phyloP scores from a whole-genome alignment of 2,113 vertebrate genomes.

The Campylorhamphus procurvoides region DNA sequence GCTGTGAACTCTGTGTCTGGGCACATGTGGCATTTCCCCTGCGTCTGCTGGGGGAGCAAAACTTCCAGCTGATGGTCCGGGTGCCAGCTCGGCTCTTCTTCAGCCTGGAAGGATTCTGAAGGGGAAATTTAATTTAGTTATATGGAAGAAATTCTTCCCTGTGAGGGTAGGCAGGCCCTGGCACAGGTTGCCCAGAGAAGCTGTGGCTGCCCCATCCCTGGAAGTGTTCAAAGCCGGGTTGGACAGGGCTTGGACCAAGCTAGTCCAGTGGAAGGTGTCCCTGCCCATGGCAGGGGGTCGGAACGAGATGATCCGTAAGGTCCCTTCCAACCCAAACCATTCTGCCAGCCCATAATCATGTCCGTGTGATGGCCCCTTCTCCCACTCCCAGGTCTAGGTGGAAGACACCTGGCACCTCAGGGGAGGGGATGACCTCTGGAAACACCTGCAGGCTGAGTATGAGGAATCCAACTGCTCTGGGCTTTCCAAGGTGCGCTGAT shows the following conservation, averaged over 20 bases:
- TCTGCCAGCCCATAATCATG: accelerated
- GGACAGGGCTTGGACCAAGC: accelerated
- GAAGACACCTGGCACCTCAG: background rate
- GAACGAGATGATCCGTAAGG: background rate
- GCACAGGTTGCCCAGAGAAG: background rate
- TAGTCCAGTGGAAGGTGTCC: background rate
- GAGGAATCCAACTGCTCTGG: background rate
- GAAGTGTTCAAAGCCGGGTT: accelerated
- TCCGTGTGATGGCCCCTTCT: background rate
- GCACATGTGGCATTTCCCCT: background rate
- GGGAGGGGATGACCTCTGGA: background rate
- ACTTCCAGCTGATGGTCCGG: background rate
- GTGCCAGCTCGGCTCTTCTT: background rate
- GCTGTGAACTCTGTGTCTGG: background rate
- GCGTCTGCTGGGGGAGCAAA: background rate
- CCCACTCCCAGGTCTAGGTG: too few relatives aligned
- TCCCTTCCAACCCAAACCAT: background rate
- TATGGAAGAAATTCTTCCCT: accelerated
- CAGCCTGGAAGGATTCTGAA: background rate
- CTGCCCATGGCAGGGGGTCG: background rate
- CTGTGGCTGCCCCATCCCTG: background rate
- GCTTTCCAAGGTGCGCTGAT: background rate
- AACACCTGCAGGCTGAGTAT: background rate
- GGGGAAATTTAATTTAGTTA: background rate
- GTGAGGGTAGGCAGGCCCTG: background rate